phyloP scores from a whole-genome alignment of 1,140 invertebrate species.

The Drosophila eugracilis region DNA sequence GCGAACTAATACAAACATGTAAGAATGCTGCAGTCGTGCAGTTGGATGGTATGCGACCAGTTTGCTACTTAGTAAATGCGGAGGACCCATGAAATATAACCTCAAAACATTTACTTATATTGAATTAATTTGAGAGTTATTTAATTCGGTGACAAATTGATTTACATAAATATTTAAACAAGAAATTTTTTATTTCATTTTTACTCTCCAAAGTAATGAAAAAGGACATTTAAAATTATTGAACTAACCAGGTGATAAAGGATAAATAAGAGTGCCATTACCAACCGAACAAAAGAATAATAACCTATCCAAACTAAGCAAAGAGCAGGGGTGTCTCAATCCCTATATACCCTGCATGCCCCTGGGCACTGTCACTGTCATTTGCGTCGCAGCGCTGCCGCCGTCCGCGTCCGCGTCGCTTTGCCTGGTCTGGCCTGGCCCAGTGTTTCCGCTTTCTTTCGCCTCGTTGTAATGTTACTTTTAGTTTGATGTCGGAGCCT shows the following conservation, averaged over 20 bases:
- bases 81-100: not conserved
- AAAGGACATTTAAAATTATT: not conserved
- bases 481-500: slow-evolving; percentile 80
- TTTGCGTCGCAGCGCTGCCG: slow-evolving; percentile 69
- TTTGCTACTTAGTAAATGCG: slow-evolving; percentile 14
- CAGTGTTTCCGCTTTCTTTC: slow-evolving; percentile 83
- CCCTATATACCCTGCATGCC: slow-evolving; percentile 27
- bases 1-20: slow-evolving; percentile 73
- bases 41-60: slow-evolving; percentile 14
- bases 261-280: not conserved
- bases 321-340: not conserved
- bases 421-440: slow-evolving; percentile 71
- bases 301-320: not conserved
- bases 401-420: slow-evolving; percentile 56
- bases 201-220: not conserved
- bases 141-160: no score
- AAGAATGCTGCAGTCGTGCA: slow-evolving; percentile 49
- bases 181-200: no score
- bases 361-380: slow-evolving; percentile 69
- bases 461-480: slow-evolving; percentile 79
- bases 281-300: no score
- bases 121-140: no score
- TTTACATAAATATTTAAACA: no score
- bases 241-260: not conserved
- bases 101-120: no score